Conservation (phyloP, 2,797 vertebrate genomes). For the Apogon talboti region DNA sequence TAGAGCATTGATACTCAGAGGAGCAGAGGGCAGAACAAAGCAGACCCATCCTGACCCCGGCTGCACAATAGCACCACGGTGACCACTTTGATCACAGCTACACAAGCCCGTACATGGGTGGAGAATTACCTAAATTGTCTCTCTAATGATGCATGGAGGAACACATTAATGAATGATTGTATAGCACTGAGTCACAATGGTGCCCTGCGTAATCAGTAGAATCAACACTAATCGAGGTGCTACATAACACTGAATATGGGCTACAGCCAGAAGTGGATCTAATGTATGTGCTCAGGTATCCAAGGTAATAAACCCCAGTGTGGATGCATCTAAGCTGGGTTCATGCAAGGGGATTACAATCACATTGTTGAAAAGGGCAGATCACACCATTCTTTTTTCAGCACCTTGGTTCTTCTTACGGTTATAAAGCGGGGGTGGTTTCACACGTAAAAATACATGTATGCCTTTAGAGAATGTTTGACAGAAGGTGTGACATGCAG, state of each 20-base stretch:
- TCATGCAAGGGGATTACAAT: conserved; percentile 49
- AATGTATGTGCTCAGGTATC: conserved; percentile 46
- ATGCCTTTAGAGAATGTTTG: not conserved
- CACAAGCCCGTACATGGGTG: conserved; percentile 2
- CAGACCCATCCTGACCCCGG: conserved; percentile 20
- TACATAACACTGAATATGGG: conserved; percentile 10
- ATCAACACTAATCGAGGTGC: conserved; percentile 1
- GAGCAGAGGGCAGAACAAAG: conserved; percentile 49
- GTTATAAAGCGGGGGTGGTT: conserved; percentile 1
- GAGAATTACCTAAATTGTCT: conserved; percentile 4
- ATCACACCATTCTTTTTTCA: conserved; percentile 26
- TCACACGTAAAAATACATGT: conserved; percentile 7
- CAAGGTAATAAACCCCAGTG: conserved; percentile 53
- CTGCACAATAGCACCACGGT: conserved; percentile 26
- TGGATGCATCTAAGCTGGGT: conserved; percentile 35
- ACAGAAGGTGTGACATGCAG: too few species aligned
- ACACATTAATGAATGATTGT: conserved; percentile 16
- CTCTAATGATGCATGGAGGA: conserved; percentile 14
- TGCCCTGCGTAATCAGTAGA: not conserved
- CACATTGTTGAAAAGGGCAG: conserved; percentile 64
- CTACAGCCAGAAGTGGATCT: conserved; percentile 28
- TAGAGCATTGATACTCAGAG: conserved; percentile 24
- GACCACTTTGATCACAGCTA: conserved; percentile 32
- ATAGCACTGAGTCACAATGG: not conserved
- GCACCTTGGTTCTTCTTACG: conserved; percentile 8